Conservation (phyloP, 2,888 invertebrate species). For the Cosmorhoe ocellata region DNA sequence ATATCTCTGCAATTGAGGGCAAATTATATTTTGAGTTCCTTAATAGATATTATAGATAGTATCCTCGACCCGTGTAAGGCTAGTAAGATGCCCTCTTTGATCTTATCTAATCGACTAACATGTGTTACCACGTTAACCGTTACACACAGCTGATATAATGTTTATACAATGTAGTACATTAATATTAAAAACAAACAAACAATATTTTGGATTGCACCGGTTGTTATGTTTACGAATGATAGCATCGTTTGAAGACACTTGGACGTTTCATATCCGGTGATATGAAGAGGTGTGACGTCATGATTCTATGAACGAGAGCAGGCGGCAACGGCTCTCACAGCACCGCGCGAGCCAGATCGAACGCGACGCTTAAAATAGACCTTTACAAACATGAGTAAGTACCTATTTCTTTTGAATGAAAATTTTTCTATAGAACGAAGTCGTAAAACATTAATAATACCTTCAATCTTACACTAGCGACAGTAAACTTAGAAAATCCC, state of each 20-base stretch:
- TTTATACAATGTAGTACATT: conserved; percentile 19
- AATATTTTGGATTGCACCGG: conserved; percentile 34
- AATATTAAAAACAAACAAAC: conserved; percentile 27
- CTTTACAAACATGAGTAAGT: conserved; percentile 51
- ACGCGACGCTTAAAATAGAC: conserved; percentile 56
- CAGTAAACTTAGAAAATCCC: conserved; percentile 14
- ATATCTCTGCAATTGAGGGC: conserved; percentile 51
- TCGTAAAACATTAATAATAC: conserved; percentile 38
- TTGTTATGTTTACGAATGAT: conserved; percentile 43
- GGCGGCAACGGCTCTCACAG: conserved; percentile 43
- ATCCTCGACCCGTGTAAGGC: conserved; percentile 28
- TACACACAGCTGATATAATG: conserved; percentile 20
- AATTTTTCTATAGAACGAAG: conserved; percentile 36
- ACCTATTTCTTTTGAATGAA: conserved; percentile 39
- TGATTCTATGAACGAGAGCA: conserved; percentile 48
- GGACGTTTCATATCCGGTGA: conserved; percentile 32
- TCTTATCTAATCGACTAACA: conserved; percentile 42
- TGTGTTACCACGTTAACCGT: conserved; percentile 31
- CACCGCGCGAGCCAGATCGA: conserved; percentile 48
- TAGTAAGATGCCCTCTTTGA: conserved; percentile 28
- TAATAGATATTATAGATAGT: conserved; percentile 45
- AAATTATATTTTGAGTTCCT: conserved; percentile 56
- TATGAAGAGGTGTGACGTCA: conserved; percentile 36
- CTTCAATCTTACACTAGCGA: too few relatives aligned
- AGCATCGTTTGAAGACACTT: conserved; percentile 38